Base-by-base conservation (phyloP, 2,888 invertebrate genomes). In the Lordiphosa fenestrarum region DNA sequence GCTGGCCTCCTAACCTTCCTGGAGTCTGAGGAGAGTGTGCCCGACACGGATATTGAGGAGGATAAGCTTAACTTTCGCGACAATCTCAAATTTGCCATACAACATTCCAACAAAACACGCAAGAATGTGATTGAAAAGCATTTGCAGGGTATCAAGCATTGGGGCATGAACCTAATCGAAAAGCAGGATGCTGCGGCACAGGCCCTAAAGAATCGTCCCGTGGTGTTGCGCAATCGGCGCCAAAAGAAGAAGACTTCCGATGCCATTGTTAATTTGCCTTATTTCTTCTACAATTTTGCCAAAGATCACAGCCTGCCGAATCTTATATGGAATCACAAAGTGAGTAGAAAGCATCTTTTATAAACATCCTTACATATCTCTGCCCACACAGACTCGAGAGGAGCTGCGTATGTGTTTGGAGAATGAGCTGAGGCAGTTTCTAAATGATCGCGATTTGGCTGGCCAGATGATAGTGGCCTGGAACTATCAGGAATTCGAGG, bases 271-370 rank as follows among this genome's bases (percentile, higher is more conserved):
- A 90, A 90, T 82, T 77, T 90, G 96, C 93, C 94, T 49, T 91
- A 97, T 71, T 98, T 99, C 91, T 99, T 97, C 90, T 97, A 96
- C 90, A 95, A 97, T 90, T 99, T 99, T 90, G 93, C 93, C 86
- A 93, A 93, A 86, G 98, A 99, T 90, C 99, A 99, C 88, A 94
- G 96, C 56, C 92, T 97, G 88, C 97, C 99, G 0, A 98, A 99
- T 91, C 92, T 99, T 38, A 98, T 99, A 85, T 99, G 99, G 99
- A 99, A 99, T 89, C 98, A 98, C 87, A 98, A 98, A 90, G 96
- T 95, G 81, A 88, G 87, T 15, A 9, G 19, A 15, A 5, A 9
- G 2, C 0, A 19, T 19, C 19, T 3, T 4, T 19, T 19, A 0
- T 19, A n/a, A n/a, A 19, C 19, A 19, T 15, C 15, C 15, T 15